Conservation (phyloP, 2,797 vertebrate species). For the Mionectes olivaceus region DNA sequence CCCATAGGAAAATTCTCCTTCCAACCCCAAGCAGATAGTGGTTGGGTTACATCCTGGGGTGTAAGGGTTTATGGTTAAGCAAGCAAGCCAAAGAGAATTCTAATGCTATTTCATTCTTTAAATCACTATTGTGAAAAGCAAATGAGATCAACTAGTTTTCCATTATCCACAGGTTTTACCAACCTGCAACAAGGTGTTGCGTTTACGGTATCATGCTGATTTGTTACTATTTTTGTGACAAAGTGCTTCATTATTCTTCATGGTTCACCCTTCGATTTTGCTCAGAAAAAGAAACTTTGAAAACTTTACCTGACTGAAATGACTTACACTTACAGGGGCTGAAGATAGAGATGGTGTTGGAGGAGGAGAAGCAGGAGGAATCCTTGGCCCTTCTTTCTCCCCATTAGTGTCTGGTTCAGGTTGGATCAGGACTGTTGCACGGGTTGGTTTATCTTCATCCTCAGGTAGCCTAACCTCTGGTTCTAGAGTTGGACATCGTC, state of each 20-base stretch:
- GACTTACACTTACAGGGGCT: conserved; percentile 70
- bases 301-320: neutral
- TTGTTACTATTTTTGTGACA: neutral
- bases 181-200: neutral
- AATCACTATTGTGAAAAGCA: neutral
- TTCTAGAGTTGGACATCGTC: conserved; percentile 84
- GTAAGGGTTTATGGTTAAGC: neutral
- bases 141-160: neutral
- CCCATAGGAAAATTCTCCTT: neutral
- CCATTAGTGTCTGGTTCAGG: conserved; percentile 41
- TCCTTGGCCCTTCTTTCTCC: conserved; percentile 20
- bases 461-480: conserved; percentile 68
- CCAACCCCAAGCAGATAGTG: neutral
- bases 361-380: neutral
- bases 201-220: neutral
- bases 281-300: neutral
- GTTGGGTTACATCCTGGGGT: neutral
- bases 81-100: neutral
- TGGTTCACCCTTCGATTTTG: neutral
- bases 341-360: neutral
- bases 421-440: conserved; percentile 36
- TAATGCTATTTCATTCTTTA: neutral
- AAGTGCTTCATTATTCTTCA: neutral
- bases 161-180: neutral
- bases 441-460: conserved; percentile 55